Percentiles rank a stretch among this genome's conserved stretches.
phyloP scores from a whole-genome alignment of 2,113 vertebrate genomes.

The Neolamprologus fasciatus region DNA sequence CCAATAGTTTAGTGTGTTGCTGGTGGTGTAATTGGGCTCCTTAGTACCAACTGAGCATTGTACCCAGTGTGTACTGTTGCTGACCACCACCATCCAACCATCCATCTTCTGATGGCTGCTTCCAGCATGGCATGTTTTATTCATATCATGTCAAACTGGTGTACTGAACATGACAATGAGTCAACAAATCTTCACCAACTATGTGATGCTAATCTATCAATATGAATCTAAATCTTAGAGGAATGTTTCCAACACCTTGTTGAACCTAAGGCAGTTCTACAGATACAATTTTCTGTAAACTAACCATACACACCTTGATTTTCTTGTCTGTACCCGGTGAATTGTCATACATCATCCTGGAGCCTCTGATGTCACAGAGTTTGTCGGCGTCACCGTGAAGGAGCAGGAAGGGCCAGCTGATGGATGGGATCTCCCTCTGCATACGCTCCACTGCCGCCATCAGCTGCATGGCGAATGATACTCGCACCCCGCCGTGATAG shows the following conservation, averaged over 20 bases:
- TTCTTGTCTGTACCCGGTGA: slow-evolving; percentile 85
- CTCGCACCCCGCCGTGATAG: slow-evolving; percentile 79
- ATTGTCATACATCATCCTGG: slow-evolving; percentile 80
- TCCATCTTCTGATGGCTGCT: neutral
- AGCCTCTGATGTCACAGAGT: slow-evolving; percentile 86
- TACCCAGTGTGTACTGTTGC: neutral
- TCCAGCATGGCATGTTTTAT: neutral
- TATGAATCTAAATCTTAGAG: neutral
- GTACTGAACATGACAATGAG: neutral
- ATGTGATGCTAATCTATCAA: neutral
- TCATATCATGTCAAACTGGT: neutral
- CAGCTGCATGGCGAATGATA: slow-evolving; percentile 84
- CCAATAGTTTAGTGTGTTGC: neutral
- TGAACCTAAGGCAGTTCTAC: neutral
- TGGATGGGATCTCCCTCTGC: slow-evolving; percentile 77
- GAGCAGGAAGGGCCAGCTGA: slow-evolving; percentile 86
- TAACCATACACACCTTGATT: slow-evolving; percentile 74
- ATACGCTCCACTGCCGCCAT: slow-evolving; percentile 80
- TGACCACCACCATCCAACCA: neutral
- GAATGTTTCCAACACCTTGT: neutral
- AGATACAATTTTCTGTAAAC: neutral
- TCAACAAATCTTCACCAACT: neutral
- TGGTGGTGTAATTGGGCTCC: neutral
- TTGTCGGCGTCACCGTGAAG: slow-evolving; percentile 87
- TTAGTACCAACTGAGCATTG: neutral